Evolutionary conservation across 2,888 invertebrate genomes (phyloP), one percentile per base, ranked within the genome.

Genomic region (Epirrita christyi): DNA sequence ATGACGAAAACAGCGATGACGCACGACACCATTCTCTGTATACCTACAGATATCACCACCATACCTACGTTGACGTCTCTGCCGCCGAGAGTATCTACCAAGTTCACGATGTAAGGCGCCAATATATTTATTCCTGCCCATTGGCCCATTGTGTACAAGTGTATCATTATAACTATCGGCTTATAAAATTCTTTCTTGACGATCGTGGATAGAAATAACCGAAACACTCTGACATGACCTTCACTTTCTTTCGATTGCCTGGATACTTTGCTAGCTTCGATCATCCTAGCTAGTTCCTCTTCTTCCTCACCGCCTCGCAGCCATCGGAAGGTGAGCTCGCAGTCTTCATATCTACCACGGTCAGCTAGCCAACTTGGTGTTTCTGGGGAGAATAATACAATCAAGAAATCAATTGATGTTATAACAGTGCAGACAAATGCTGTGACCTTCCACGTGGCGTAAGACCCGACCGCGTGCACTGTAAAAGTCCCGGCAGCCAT

Each of bases 51-150:
- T 4, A 95, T 85, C 69, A 94, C 94, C 72, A 94, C 94, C 45
- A 94, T 78, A 58, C 94, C 93, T 1, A 92, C 93, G 72, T 95
- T 92, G 0, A 93, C 88, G 4, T 82, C 77, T 0, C 92, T 87
- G 0, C 94, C 93, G 37, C 95, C 85, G 5, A 93, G 81, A 21
- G 91, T 78, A 6, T 82, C 76, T 59, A 95, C 88, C 29, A 95
- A 92, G 43, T 92, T 81, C 0, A 94, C 94, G 0, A 94, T 93
- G 71, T 94, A 95, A 1, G 94, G 93, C 0, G 93, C 92, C 64
- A 96, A 91, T 0, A 94, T 93, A 48, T 94, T 94, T 0, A 94
- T 93, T 0, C 95, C 96, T 1, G 94, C 92, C 65, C 95, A 93
- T 67, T 95, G 95, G 13, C 93, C 92, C 48, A 94, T 86, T 0